These are phyloP conservation scores for Gnathochromis pfefferi DNA, from an alignment of 2,113 vertebrate genomes.

Conservation along the genomic window DNA sequence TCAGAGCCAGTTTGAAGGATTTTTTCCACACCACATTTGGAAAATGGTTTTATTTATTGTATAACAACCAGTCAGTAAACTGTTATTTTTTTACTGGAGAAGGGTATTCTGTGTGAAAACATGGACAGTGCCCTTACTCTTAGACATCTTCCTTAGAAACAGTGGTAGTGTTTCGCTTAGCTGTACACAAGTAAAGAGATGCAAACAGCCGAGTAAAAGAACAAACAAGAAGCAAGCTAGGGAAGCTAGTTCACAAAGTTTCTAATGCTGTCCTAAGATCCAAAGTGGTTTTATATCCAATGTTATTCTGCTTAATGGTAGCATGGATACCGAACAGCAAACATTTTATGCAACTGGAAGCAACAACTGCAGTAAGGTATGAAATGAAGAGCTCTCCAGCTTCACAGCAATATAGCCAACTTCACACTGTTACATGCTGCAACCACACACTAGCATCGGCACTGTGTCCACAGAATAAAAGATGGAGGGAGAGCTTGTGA, in stretches of 20 bases:
- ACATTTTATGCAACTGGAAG: not conserved
- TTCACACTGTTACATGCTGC: not conserved
- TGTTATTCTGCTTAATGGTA: not conserved
- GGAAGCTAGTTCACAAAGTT: no score
- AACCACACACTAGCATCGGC: accelerated
- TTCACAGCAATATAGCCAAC: not conserved
- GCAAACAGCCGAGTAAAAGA: not conserved
- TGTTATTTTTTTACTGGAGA: not conserved
- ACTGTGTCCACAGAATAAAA: not conserved
- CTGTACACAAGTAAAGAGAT: not conserved
- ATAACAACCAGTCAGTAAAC: not conserved
- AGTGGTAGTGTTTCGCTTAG: not conserved
- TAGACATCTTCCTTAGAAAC: no score
- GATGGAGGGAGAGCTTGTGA: not conserved
- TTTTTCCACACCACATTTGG: not conserved
- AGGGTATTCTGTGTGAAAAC: not conserved
- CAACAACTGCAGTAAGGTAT: not conserved
- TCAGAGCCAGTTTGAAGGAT: not conserved
- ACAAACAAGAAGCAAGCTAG: not conserved
- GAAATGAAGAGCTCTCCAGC: not conserved
- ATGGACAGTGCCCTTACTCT: not conserved
- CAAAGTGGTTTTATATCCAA: accelerated
- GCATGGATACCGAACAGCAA: not conserved
- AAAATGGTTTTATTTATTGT: not conserved
- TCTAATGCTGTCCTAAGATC: no score